Percentiles rank a stretch among this genome's conserved stretches.
Conservation (phyloP, 53 echinoderm and acorn worm species). For the Pentamera pediparva region DNA sequence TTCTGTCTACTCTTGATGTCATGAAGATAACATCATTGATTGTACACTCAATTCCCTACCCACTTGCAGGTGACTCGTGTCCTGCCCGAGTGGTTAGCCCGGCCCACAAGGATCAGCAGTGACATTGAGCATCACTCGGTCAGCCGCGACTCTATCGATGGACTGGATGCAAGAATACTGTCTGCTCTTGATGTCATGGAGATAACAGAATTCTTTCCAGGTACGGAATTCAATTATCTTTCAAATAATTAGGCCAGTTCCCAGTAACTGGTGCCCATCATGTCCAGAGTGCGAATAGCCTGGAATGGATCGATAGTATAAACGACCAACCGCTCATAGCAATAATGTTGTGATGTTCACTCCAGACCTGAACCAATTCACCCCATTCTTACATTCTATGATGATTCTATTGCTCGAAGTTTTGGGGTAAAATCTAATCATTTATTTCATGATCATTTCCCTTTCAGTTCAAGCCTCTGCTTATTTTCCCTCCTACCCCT, state of each 20-base stretch:
- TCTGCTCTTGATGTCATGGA: slow-evolving; percentile 42
- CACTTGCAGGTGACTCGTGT: slow-evolving; percentile 53
- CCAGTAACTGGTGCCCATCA: too few relatives aligned
- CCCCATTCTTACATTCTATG: too few relatives aligned
- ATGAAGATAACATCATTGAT: too few relatives aligned
- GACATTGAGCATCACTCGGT: slow-evolving; percentile 52
- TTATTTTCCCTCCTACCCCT: background rate
- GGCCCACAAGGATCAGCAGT: slow-evolving; percentile 59
- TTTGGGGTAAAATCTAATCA: background rate
- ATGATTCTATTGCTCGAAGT: too few relatives aligned
- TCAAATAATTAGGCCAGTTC: too few relatives aligned
- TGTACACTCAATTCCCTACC: background rate
- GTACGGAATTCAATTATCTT: too few relatives aligned
- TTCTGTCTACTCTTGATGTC: background rate
- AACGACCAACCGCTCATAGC: too few relatives aligned
- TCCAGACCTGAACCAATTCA: too few relatives aligned
- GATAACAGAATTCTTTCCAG: slow-evolving; percentile 68
- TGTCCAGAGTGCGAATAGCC: too few relatives aligned
- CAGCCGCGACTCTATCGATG: slow-evolving; percentile 37
- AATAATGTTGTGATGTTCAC: too few relatives aligned
- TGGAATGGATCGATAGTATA: too few relatives aligned
- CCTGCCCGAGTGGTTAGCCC: slow-evolving; percentile 81
- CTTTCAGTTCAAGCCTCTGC: background rate
- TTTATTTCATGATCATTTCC: background rate
- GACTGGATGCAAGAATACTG: slow-evolving; percentile 61